phyloP scores from a whole-genome alignment of 2,113 vertebrate species.

The Tangachromis dhanisi region DNA sequence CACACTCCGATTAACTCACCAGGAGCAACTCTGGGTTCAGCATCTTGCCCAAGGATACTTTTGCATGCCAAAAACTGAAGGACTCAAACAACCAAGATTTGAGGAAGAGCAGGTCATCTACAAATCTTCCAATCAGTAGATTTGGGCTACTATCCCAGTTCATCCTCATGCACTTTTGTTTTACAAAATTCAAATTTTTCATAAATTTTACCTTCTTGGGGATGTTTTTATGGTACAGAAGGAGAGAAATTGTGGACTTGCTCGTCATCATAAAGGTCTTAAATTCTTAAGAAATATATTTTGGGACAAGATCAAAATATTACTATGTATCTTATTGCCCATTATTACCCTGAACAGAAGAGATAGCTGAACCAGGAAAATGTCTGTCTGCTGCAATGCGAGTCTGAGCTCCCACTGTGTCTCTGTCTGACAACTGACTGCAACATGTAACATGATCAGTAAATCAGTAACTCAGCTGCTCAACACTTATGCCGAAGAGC shows the following conservation, averaged over 20 bases:
- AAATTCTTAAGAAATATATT: neutral
- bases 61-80: neutral
- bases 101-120: neutral
- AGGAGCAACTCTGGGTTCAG: neutral
- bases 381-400: neutral
- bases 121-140: neutral
- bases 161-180: neutral
- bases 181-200: fast-evolving
- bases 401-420: neutral
- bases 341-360: neutral
- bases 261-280: fast-evolving
- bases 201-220: neutral
- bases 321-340: neutral
- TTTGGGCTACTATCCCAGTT: neutral
- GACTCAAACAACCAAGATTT: neutral
- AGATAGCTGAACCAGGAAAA: neutral
- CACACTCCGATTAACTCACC: neutral
- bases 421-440: neutral
- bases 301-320: neutral
- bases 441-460: conserved; percentile 10
- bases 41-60: neutral
- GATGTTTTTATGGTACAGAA: neutral
- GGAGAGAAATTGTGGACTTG: neutral
- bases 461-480: neutral
- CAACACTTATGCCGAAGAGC: neutral